phyloP scores from a whole-genome alignment of 1,140 invertebrate genomes.

The Ostrea edulis region DNA sequence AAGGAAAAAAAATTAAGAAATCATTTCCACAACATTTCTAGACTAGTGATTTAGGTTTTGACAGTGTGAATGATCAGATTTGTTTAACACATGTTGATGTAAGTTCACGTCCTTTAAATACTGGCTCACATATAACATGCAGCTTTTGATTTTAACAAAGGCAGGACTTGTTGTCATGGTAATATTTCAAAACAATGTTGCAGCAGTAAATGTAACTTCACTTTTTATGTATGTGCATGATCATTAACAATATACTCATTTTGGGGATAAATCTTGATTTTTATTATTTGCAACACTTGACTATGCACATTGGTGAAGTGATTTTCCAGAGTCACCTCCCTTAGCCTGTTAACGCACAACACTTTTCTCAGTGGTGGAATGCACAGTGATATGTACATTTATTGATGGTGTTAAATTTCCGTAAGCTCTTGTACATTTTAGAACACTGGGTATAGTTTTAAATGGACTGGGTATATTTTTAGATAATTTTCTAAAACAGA shows the following conservation, averaged over 20 bases:
- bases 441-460: neutral
- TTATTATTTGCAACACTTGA: neutral
- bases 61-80: slow-evolving; percentile 5
- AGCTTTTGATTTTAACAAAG: slow-evolving; percentile 38
- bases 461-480: neutral
- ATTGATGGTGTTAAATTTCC: neutral
- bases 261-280: neutral
- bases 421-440: neutral
- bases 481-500: neutral
- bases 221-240: neutral
- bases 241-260: neutral
- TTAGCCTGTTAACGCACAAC: neutral
- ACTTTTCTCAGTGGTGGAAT: neutral
- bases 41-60: neutral
- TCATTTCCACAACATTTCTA: neutral
- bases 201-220: neutral
- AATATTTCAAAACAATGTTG: slow-evolving; percentile 7
- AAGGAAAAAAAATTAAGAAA: neutral
- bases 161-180: slow-evolving; percentile 20
- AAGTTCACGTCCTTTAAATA: neutral
- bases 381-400: neutral
- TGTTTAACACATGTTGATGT: neutral
- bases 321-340: neutral
- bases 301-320: neutral
- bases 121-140: slow-evolving; percentile 13